Base-by-base conservation (phyloP, 2,888 invertebrate genomes). In the Dryocosmus kuriphilus region DNA sequence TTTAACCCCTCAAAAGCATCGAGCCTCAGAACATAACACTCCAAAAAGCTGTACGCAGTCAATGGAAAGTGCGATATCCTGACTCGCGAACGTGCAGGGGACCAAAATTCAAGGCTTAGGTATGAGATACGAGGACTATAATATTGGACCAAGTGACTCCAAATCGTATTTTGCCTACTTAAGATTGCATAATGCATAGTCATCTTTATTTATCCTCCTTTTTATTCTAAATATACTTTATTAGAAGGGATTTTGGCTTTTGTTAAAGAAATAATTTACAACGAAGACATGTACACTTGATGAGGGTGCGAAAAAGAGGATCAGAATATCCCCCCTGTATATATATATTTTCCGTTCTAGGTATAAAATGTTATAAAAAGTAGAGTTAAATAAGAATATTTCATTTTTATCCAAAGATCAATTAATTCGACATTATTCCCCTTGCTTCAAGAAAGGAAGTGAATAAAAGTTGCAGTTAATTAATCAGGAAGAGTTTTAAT, bases 101-200 rank as follows among this genome's bases (percentile, higher is more conserved):
- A 82, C 82, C 74, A 76, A 84, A 84, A 79, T 80, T 81, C 78
- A 38, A 46, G 77, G 81, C 79, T 85, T 79, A 77, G 60, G 35
- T 35, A 19, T 55, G 35, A 32, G 46, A 24, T 74, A 78, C 67
- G 76, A 62, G 63, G 76, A 57, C 22, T 19, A 38, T 38, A 46
- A 46, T 46, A 7, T 19, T 46, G 46, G 46, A 7, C 46, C 19
- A 46, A 46, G 46, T 46, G 46, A 46, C 46, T 19, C 0, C 1
- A n/a, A 46, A 46, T 46, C n/a, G 46, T 19, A 46, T 46, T 46
- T 46, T 46, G 6, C 46, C 19, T 5, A 46, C 19, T 46, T 5
- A 19, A 46, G 19, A n/a, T 19, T 46, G n/a, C 19, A 46, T 35
- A 35, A n/a, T n/a, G n/a, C n/a, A n/a, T n/a, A n/a, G 7, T 46